Evolutionary conservation across 2,797 vertebrate species (phyloP).

Genomic region (Leptoclinus maculatus): DNA sequence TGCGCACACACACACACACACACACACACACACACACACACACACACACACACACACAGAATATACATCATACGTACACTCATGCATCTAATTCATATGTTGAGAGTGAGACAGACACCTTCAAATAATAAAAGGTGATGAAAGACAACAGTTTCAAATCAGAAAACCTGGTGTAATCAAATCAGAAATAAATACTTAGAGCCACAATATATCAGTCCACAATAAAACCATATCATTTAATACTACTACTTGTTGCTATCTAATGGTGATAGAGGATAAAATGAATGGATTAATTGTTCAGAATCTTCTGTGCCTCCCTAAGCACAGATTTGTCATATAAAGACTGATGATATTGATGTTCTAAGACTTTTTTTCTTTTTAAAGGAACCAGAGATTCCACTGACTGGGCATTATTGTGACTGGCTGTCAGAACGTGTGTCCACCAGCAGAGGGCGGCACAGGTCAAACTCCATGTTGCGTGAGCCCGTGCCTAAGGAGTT

Average conservation of each 20-base stretch:
- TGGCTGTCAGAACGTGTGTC: not conserved
- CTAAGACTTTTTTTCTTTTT: not conserved
- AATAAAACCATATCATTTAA: not conserved
- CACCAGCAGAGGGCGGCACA: slow-evolving; percentile 76
- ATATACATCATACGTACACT: not conserved
- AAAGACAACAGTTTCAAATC: not conserved
- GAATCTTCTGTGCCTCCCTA: not conserved
- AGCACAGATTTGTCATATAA: not conserved
- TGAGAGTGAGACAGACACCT: not conserved
- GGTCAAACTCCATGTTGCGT: slow-evolving; percentile 34
- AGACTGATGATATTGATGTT: not conserved
- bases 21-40: too few species aligned
- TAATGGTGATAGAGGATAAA: not conserved
- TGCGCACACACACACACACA: too few species aligned
- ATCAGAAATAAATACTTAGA: not conserved
- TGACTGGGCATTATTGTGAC: not conserved
- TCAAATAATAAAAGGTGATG: not conserved
- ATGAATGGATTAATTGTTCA: not conserved
- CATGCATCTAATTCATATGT: not conserved
- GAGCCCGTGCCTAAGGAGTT: slow-evolving; percentile 4
- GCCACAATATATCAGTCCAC: not conserved
- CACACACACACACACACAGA: not conserved
- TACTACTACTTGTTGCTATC: not conserved
- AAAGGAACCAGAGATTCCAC: not conserved
- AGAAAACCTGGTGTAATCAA: not conserved